A percentile compares a stretch with the other conserved stretches of the same genome.
Evolutionary conservation across 2,888 invertebrate genomes (phyloP).

Genomic region (Scaptomyza parva): DNA sequence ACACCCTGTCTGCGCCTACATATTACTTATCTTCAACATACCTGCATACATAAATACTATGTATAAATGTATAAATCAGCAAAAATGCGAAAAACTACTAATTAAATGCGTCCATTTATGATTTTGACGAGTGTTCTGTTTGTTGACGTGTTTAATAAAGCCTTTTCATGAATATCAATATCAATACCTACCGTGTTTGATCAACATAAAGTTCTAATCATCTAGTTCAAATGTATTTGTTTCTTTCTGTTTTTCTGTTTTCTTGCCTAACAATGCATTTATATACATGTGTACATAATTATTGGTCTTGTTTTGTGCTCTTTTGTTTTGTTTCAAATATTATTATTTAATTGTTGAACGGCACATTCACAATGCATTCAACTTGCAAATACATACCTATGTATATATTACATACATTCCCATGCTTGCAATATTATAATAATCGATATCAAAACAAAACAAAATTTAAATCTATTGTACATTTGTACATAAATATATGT

Average conservation of each 20-base stretch:
- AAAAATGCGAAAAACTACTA: constrained; percentile 9
- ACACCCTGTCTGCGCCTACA: constrained; percentile 1
- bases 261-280: constrained; percentile 44
- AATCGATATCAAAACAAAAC: background rate
- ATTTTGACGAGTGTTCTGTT: constrained; percentile 43
- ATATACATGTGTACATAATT: constrained; percentile 51
- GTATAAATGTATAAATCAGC: background rate
- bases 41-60: constrained; percentile 9
- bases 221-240: constrained; percentile 15
- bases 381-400: constrained; percentile 34
- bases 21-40: constrained; percentile 12
- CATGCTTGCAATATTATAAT: constrained; percentile 19
- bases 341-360: constrained; percentile 5
- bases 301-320: constrained; percentile 16
- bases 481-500: constrained; percentile 29
- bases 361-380: constrained; percentile 50
- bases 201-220: constrained; percentile 22
- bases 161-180: constrained; percentile 36
- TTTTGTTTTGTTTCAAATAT: background rate
- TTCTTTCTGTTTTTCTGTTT: constrained; percentile 14
- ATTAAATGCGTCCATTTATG: constrained; percentile 11
- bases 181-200: constrained; percentile 9
- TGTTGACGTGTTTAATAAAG: constrained; percentile 45
- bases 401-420: constrained; percentile 23
- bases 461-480: constrained; percentile 12